Evolutionary conservation across 1,140 invertebrate genomes (phyloP).

Genomic region (Tetraneura akinire): DNA sequence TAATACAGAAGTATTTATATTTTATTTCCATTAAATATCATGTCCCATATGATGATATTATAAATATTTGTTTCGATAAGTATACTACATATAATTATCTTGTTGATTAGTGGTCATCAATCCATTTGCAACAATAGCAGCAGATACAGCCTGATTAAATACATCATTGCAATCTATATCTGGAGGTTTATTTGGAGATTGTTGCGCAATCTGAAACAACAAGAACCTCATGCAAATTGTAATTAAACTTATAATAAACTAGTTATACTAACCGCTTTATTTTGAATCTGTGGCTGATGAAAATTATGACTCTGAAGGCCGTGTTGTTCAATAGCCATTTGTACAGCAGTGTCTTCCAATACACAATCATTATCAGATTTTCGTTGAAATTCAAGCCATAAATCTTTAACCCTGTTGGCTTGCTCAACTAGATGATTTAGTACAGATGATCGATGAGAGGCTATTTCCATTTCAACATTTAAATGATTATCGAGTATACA

Average conservation of each 20-base stretch:
- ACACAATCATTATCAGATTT: slow-evolving; percentile 40
- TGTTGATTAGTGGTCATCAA: slow-evolving; percentile 22
- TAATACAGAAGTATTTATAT: background rate
- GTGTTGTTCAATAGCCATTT: slow-evolving; percentile 46
- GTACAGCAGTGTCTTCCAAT: slow-evolving; percentile 44
- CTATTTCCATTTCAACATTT: slow-evolving; percentile 40
- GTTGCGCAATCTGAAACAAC: background rate
- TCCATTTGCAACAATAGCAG: slow-evolving; percentile 35
- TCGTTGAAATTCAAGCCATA: slow-evolving; percentile 43
- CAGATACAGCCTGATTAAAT: slow-evolving; percentile 36
- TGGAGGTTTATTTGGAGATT: slow-evolving; percentile 2
- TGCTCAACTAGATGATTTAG: slow-evolving; percentile 37
- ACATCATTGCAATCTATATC: slow-evolving; percentile 34
- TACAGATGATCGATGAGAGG: slow-evolving; percentile 34
- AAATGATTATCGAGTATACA: slow-evolving; percentile 45
- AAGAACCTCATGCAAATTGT: background rate
- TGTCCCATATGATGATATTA: slow-evolving; percentile 13
- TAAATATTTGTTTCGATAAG: background rate
- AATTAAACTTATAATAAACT: background rate
- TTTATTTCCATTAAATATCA: background rate
- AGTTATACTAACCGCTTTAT: slow-evolving; percentile 25
- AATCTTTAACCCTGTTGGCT: slow-evolving; percentile 42
- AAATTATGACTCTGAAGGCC: slow-evolving; percentile 43
- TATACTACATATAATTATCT: slow-evolving; percentile 33
- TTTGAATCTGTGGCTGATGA: slow-evolving; percentile 26